These are phyloP conservation scores for Drosophila picticornis DNA, from an alignment of 2,888 invertebrate species.

Conservation along the genomic window DNA sequence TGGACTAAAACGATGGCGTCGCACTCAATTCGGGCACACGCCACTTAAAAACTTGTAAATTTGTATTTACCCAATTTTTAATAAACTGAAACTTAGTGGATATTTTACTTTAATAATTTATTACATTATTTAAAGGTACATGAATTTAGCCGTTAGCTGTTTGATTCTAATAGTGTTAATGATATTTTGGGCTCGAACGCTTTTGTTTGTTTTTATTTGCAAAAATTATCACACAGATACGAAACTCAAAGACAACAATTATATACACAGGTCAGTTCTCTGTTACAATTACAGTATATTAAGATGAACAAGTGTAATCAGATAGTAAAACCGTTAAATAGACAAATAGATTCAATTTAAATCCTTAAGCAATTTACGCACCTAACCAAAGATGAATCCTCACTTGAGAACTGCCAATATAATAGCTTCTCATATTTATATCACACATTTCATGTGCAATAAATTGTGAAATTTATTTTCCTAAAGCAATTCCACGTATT, in stretches of 20 bases:
- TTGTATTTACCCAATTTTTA: conserved; percentile 31
- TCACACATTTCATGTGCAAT: background rate
- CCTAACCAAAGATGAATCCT: background rate
- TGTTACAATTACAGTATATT: background rate
- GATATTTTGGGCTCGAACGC: background rate
- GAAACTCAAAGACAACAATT: background rate
- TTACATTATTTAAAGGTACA: conserved; percentile 40
- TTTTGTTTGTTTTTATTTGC: conserved; percentile 1
- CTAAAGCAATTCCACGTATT: background rate
- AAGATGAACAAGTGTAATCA: background rate
- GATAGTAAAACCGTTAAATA: background rate
- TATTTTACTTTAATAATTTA: conserved; percentile 55
- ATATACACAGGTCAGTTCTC: background rate
- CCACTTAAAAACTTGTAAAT: conserved; percentile 46
- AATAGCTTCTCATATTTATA: background rate
- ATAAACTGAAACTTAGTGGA: background rate
- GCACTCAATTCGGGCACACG: conserved; percentile 13
- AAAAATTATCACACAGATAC: background rate
- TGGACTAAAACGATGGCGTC: conserved; percentile 41
- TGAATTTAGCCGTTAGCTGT: conserved; percentile 33
- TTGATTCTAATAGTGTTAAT: background rate
- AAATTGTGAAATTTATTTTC: background rate
- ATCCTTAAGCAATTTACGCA: background rate
- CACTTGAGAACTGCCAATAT: background rate
- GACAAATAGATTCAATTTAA: background rate